Percentiles rank a stretch among this genome's conserved stretches.
phyloP scores from a whole-genome alignment of 2,113 vertebrate genomes.

The Notothenia rossii region DNA sequence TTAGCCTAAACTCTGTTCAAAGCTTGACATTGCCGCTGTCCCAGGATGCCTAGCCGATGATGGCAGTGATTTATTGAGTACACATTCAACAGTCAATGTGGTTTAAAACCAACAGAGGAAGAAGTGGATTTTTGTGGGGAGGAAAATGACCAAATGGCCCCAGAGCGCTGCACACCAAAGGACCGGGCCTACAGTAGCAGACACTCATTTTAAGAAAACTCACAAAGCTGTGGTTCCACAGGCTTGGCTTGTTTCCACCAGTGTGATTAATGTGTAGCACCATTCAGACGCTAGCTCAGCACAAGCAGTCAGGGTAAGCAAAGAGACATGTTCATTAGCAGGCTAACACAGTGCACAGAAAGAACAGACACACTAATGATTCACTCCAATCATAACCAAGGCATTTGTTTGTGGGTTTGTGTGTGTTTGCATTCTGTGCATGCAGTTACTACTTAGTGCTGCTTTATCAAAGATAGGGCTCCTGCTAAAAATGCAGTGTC shows the following conservation, averaged over 20 bases:
- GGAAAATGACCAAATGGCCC: constrained; percentile 47
- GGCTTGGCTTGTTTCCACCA: constrained; percentile 60
- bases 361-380: constrained; percentile 58
- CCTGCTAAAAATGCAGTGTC: constrained; percentile 52
- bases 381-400: constrained; percentile 39
- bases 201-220: constrained; percentile 61
- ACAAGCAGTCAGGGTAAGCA: constrained; percentile 50
- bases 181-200: constrained; percentile 36
- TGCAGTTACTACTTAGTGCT: constrained; percentile 29
- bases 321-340: constrained; percentile 72
- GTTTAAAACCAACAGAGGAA: constrained; percentile 39
- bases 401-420: constrained; percentile 38
- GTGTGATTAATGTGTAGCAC: constrained; percentile 73
- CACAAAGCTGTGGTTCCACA: constrained; percentile 58
- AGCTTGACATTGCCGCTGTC: constrained; percentile 48
- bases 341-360: constrained; percentile 29
- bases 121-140: constrained; percentile 59
- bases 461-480: constrained; percentile 65
- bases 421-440: constrained; percentile 28
- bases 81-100: constrained; percentile 51
- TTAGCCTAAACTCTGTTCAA: constrained; percentile 40
- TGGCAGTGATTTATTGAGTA: constrained; percentile 74
- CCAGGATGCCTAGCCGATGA: constrained; percentile 22
- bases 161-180: constrained; percentile 49
- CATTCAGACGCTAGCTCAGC: constrained; percentile 39